Conservation (phyloP, 2,113 vertebrate species). For the Daphoenositta chrysoptera region DNA sequence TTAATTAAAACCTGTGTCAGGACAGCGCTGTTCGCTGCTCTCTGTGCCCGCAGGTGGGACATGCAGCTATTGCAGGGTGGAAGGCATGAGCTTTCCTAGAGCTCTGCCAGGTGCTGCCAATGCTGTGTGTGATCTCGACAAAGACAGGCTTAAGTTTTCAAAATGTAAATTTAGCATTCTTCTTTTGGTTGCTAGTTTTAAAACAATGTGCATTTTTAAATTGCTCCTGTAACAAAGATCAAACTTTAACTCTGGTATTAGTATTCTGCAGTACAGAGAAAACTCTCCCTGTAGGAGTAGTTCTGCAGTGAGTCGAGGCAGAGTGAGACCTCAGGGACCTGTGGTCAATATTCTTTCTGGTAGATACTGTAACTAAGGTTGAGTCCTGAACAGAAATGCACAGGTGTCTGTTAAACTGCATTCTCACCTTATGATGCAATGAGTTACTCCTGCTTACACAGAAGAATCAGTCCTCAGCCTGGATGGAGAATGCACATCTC, state of each 20-base stretch:
- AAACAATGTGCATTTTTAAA: background rate
- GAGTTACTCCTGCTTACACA: background rate
- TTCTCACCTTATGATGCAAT: background rate
- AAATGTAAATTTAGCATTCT: background rate
- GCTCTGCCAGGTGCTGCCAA: background rate
- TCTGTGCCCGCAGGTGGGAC: background rate
- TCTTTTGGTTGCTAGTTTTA: background rate
- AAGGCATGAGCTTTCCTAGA: background rate
- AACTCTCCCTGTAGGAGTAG: background rate
- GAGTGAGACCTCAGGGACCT: background rate
- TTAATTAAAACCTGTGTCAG: background rate
- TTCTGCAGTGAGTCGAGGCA: background rate
- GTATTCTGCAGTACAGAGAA: background rate
- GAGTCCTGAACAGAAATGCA: background rate
- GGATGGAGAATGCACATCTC: background rate
- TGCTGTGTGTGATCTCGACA: background rate
- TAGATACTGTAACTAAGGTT: background rate
- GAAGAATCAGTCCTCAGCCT: background rate
- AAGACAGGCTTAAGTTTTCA: background rate
- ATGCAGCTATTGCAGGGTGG: background rate
- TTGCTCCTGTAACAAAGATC: background rate
- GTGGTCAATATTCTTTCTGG: background rate
- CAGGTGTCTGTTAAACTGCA: background rate
- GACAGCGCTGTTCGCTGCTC: accelerated
- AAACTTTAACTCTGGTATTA: background rate